Evolutionary conservation across 2,888 invertebrate genomes (phyloP), one percentile per base, ranked within the genome.

Genomic region (Nyleta sp.): DNA sequence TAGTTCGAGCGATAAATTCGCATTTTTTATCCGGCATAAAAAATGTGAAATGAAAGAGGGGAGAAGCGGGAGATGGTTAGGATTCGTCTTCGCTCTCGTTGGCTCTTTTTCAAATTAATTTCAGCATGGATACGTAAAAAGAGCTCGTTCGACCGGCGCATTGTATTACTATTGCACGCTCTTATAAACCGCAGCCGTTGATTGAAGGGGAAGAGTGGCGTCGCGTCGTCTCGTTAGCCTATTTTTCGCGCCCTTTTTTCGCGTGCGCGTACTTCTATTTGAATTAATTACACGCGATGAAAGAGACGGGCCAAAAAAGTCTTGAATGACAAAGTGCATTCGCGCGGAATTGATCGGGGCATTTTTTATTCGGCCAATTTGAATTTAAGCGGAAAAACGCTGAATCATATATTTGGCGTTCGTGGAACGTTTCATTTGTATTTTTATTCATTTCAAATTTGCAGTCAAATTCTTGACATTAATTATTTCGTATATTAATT

Each of bases 271-370:
- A 8, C 42, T 38, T 22, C 40, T 40, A 57, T 42, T 40, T 42
- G 28, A 57, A 42, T 59, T 28, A 59, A 59, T 59, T 59, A 59
- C 44, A 40, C 42, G 22, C 20, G 40, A 40, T 57, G 17, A 57
- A 57, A 57, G 17, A 42, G 5, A 24, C n/a, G 35, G 31, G 18
- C 17, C 48, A 35, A 53, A 53, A 53, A 18, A 22, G 20, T 2
- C 11, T 22, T 42, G 17, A 22, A 46, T n/a, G 46, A 46, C 46
- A n/a, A 22, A 46, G 22, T 46, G 11, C 22, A 46, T n/a, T 22
- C 46, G 18, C 13, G 38, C 5, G 13, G 5, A 38, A 38, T 38
- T 38, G 38, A 38, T 44, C 18, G 38, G n/a, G 13, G 5, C 1
- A 48, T 17, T 44, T 38, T 38, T 13, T 13, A 38, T n/a, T 5